Base-by-base conservation (phyloP, 2,888 invertebrate genomes). In the Scaptomyza polygonia region DNA sequence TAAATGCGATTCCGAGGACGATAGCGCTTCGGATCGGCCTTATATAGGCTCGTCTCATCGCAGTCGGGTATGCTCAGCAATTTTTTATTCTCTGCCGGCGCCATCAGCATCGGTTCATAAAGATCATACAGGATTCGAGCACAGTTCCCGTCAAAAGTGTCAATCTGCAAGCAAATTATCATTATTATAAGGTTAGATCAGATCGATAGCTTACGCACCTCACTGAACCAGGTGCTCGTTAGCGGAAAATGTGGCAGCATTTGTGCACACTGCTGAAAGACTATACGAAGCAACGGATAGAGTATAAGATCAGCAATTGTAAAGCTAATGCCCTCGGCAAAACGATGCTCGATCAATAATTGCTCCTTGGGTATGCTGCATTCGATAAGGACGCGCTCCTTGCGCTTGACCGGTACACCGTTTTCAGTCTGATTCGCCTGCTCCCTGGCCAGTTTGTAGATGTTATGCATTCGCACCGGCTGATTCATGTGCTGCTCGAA, bases 401-500 rank as follows among this genome's bases (percentile, higher is more conserved):
- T 80, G 7, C 88, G 77, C 40, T 79, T 78, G 5, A 83, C 44
- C 6, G 78, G 69, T 0, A 45, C 32, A n/a, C 78, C 73, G 11
- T 73, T 75, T 32, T 69, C 69, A 1, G 54, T 66, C n/a, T 78
- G 80, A 79, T 93, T 93, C 21, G 93, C 93, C 39, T 89, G 88
- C 68, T 94, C 93, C 71, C 95, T 93, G 1, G 95, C 95, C 62
- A 94, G 90, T 92, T 97, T 97, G 75, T 95, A 95, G 30, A 97
- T 94, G 92, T 98, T 98, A 88, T 98, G 97, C 70, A 97, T 93
- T 87, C 95, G 94, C 0, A 97, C 95, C 0, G 98, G 97, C 84
- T 96, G 95, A 14, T 93, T 93, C 91, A 98, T 93, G 89, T 98
- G 98, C 72, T 94, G 93, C 91, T 98, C 98, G 88, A 97, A 96